Conservation (phyloP, 2,888 invertebrate genomes). For the Chaetoderma sp. region DNA sequence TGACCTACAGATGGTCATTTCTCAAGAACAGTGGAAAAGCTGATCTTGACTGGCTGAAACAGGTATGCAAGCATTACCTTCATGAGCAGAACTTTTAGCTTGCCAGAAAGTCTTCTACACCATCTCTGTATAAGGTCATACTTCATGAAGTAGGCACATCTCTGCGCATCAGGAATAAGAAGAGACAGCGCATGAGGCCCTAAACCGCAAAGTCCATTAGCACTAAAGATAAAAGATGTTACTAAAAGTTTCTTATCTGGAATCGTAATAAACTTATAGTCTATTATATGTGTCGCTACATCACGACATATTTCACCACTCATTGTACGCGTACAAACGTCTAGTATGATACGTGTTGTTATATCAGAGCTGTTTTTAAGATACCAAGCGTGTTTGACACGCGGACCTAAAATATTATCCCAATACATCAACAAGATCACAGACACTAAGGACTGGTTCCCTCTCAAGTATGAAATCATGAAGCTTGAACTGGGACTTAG, state of each 20-base stretch:
- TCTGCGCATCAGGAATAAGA: conserved; percentile 50
- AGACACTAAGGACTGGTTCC: conserved; percentile 44
- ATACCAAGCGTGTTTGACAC: conserved; percentile 61
- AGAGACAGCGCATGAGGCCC: conserved; percentile 58
- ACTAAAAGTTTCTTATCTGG: conserved; percentile 56
- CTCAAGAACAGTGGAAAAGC: too few relatives aligned
- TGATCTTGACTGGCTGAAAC: too few relatives aligned
- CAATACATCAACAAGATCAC: conserved; percentile 59
- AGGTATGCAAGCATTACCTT: conserved; percentile 53
- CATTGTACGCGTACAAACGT: conserved; percentile 59
- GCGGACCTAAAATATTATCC: conserved; percentile 67
- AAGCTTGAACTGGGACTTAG: conserved; percentile 57
- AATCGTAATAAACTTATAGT: conserved; percentile 61
- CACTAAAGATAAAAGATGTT: conserved; percentile 63
- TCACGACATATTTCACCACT: conserved; percentile 65
- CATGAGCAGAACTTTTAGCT: conserved; percentile 56
- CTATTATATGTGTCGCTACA: conserved; percentile 51
- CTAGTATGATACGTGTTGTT: conserved; percentile 42
- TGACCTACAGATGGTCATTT: too few relatives aligned
- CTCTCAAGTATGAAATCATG: conserved; percentile 43
- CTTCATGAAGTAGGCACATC: conserved; percentile 52
- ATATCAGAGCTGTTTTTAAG: conserved; percentile 39
- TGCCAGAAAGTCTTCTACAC: conserved; percentile 53
- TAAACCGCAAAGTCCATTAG: conserved; percentile 48
- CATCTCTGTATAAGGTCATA: conserved; percentile 53